These are phyloP conservation scores for Rhamnusium bicolor DNA, from an alignment of 2,888 invertebrate species.

Conservation along the genomic window DNA sequence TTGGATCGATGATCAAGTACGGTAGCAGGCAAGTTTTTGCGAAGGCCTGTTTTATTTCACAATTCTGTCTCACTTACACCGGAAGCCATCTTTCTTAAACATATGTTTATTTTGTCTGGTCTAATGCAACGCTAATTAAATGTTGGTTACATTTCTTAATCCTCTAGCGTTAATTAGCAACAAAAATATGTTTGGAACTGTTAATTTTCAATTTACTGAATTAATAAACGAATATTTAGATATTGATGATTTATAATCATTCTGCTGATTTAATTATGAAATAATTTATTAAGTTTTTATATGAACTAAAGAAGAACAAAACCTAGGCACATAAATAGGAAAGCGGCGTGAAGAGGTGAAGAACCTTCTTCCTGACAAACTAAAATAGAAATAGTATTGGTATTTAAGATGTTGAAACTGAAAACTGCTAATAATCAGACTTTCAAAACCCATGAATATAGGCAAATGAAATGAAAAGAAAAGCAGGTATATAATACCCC, in stretches of 20 bases:
- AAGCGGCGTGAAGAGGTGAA: too few species aligned
- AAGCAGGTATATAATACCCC: too few species aligned
- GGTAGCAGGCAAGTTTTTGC: not conserved
- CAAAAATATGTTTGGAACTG: conserved; percentile 1
- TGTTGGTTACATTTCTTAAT: not conserved
- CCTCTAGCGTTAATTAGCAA: not conserved
- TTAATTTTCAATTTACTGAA: not conserved
- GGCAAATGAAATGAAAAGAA: too few species aligned
- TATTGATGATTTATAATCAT: not conserved
- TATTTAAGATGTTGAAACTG: not conserved
- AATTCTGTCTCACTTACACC: not conserved
- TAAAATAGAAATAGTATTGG: not conserved
- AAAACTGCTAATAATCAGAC: not conserved
- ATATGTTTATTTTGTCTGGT: conserved; percentile 13
- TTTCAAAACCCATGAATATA: not conserved
- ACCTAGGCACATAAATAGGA: not conserved
- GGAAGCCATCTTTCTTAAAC: conserved; percentile 30
- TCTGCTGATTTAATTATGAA: not conserved
- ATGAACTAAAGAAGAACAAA: not conserved
- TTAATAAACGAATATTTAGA: not conserved
- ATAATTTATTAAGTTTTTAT: not conserved
- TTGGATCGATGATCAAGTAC: not conserved
- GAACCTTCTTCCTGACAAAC: not conserved
- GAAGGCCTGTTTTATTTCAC: not conserved
- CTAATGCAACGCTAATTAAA: conserved; percentile 2